These are phyloP conservation scores for Cyclopterus lumpus DNA, from an alignment of 2,797 vertebrate species.

Conservation along the genomic window DNA sequence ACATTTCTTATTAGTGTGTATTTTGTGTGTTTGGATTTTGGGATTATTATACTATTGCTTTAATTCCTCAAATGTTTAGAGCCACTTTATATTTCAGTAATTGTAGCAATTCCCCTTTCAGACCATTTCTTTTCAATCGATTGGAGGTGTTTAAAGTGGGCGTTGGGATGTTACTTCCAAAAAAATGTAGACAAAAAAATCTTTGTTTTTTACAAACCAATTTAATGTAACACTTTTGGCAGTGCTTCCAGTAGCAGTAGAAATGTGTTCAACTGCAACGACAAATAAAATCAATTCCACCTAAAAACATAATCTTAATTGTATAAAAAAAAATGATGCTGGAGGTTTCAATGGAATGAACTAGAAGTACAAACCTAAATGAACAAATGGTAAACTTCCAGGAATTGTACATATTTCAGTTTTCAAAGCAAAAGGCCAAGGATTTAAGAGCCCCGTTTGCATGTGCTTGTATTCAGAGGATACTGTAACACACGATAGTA, in stretches of 20 bases:
- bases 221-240: too few relatives aligned
- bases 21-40: not conserved
- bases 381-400: not conserved
- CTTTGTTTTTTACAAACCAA: too few relatives aligned
- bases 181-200: too few relatives aligned
- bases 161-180: too few relatives aligned
- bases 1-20: not conserved
- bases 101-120: not conserved
- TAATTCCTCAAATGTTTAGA: not conserved
- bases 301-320: too few relatives aligned
- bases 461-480: conserved; percentile 4
- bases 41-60: not conserved
- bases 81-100: not conserved
- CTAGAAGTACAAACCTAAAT: not conserved
- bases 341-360: not conserved
- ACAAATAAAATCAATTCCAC: not conserved
- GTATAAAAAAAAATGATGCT: too few relatives aligned
- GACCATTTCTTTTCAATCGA: not conserved
- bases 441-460: not conserved
- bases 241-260: not conserved
- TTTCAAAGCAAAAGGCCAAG: too few relatives aligned
- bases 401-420: not conserved
- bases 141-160: not conserved
- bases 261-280: not conserved
- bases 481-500: not conserved